Evolutionary conservation across 1,140 invertebrate species (phyloP), one percentile per base, ranked within the genome.

Genomic region (Acromyrmex charruanus): DNA sequence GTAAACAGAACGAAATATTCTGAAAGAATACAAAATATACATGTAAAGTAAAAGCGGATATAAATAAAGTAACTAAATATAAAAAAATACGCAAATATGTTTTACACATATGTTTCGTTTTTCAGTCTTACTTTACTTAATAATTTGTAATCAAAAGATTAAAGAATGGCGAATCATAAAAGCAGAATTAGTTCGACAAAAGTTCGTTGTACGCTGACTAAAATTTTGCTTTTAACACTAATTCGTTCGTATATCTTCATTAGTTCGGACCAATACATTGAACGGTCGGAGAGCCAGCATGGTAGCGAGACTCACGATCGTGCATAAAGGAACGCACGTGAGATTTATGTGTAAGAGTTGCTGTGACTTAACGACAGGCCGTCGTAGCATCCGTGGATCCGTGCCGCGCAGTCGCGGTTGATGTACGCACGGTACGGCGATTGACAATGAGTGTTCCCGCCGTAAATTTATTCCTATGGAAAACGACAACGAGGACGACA

Each of bases 391-490:
- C 51, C 58, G 59, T 31, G 82, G 18, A 66, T 55, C 55, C 68
- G 59, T 59, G 69, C 25, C 44, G 71, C 10, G 39, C 51, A 53
- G 4, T 21, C 14, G 58, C 68, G 35, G 44, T 14, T 80, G 72
- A 77, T 35, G 59, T 53, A 39, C 58, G 49, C 74, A n/a, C 61
- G 21, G n/a, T 9, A 18, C 4, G 9, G 25, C 21, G 18, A 80
- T 85, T 79, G 87, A 88, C 87, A 88, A 88, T 86, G 74, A 79
- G 61, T 35, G 49, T 69, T 59, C 55, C 35, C 59, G 51, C 65
- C 69, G 79, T 75, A 74, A 88, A 88, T 89, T 86, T 86, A 88
- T 86, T 88, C 71, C 55, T 39, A 18, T 71, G 82, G 87, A 82
- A 89, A 89, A 77, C 61, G 71, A 65, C 68, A 58, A 77, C 71